Base-by-base conservation (phyloP, 2,888 invertebrate genomes). In the Argyra leucocephala region DNA sequence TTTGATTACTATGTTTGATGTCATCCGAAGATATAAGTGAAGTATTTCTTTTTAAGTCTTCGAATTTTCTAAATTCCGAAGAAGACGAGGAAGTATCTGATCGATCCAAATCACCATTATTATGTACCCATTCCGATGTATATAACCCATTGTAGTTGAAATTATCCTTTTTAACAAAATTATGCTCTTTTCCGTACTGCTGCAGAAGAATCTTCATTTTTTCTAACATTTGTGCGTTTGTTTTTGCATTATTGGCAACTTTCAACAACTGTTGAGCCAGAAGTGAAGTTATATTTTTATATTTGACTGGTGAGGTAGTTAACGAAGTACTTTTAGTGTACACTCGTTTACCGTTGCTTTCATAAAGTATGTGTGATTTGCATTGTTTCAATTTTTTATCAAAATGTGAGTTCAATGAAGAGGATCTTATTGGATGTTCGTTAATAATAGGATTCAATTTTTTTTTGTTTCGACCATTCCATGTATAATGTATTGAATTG, bases 181-280 rank as follows among this genome's bases (percentile, higher is more conserved):
- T 59, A 22, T 60, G 63, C 31, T 26, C 22, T 10, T 48, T 57
- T 21, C 82, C 83, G 71, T 86, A 87, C 68, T 85, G 83, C 58
- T 83, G 83, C n/a, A 87, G 74, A 57, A 87, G 75, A 66, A 87
- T 87, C 73, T 90, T 89, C 80, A 91, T 86, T 75, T 90, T 89
- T 71, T 87, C 85, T 24, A 89, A 80, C 65, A 91, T 88, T 69
- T 86, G 81, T 6, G 86, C 85, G 73, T 91, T 90, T 71, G 90
- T 89, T 73, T 88, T 86, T 1, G 88, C 85, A 69, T 75, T 85
- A 72, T 86, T 87, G 5, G 90, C 86, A 26, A 88, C 87, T 70
- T 87, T 83, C 3, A 91, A 76, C 36, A 91, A 85, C 74, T 90
- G 88, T 73, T 90, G 84, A 23, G 85, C 85, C 61, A 91, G 76